Evolutionary conservation across 2,888 invertebrate species (phyloP), one percentile per base, ranked within the genome.

Genomic region (Archips crataeganus): DNA sequence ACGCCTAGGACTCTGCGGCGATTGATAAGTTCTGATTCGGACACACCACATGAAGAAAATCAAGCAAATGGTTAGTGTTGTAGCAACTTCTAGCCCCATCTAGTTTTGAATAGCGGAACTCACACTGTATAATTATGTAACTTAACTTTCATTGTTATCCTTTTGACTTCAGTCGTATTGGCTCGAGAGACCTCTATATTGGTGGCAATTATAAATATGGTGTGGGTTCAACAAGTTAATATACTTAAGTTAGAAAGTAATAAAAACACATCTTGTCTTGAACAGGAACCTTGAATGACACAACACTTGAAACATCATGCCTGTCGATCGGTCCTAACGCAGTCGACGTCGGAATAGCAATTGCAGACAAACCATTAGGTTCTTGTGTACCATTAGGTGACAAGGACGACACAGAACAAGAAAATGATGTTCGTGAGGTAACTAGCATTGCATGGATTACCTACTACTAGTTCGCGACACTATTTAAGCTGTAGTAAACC

Each of bases 1-100:
- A 92, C 93, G 6, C 92, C 92, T 36, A 86, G 84, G 79, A 87
- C 89, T 1, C 79, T 94, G 60, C 88, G 90, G 11, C 87, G 92
- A 8, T 79, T 93, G 36, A 83, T 93, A 72, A 93, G 92, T 72
- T 82, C 90, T 0, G 90, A 91, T 74, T 89, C 91, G 0, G 91
- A 91, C 70, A 79, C 86, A 6, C 79, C 84, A 9, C 71, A 79
- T 9, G 87, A 87, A 75, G 90, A 90, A 61, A 81, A 75, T 67
- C 82, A 82, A 75, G 81, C 75, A 65, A 89, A 85, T 75, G 89
- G 92, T 88, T 74, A 71, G 83, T 82, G 15, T 47, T 10, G 6
- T 47, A 9, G 32, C 9, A 47, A 13, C 6, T 64, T 2, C 8
- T 34, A 6, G 23, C 15, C 23, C 54, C 54, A 54, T 54, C 54